These are phyloP conservation scores for Sebastes taczanowskii DNA, from an alignment of 2,797 vertebrate genomes.

Conservation along the genomic window DNA sequence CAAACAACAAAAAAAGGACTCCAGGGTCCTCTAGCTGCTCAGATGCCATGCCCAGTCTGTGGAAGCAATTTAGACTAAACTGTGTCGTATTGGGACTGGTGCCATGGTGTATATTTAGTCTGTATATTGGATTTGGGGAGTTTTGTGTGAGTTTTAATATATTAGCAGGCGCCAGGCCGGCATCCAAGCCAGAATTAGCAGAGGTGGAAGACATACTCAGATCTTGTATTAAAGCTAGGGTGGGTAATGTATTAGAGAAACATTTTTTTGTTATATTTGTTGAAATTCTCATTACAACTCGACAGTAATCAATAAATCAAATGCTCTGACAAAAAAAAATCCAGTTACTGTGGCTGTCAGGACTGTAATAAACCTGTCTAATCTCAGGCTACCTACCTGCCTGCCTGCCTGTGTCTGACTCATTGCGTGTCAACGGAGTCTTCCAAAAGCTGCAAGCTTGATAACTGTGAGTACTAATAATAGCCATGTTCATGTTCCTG, in stretches of 20 bases:
- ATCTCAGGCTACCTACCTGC: too few relatives aligned
- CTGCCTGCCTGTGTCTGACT: too few relatives aligned
- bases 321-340: too few relatives aligned
- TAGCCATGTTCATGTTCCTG: too few relatives aligned
- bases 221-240: background rate
- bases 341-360: too few relatives aligned
- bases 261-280: background rate
- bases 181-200: constrained; percentile 16
- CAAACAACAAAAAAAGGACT: constrained; percentile 23
- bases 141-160: constrained; percentile 31
- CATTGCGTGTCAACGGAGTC: too few relatives aligned
- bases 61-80: constrained; percentile 62
- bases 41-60: constrained; percentile 58
- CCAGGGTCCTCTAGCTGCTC: constrained; percentile 17
- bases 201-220: background rate
- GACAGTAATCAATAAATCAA: too few relatives aligned
- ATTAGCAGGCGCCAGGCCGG: constrained; percentile 41
- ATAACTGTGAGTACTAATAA: too few relatives aligned
- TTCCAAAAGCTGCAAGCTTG: too few relatives aligned
- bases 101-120: constrained; percentile 50
- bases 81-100: constrained; percentile 18
- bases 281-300: background rate
- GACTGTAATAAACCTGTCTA: too few relatives aligned
- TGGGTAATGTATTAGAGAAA: background rate
- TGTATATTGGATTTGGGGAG: constrained; percentile 52